Base-by-base conservation (phyloP, 2,113 vertebrate species). In the Hemiprocne comata region DNA sequence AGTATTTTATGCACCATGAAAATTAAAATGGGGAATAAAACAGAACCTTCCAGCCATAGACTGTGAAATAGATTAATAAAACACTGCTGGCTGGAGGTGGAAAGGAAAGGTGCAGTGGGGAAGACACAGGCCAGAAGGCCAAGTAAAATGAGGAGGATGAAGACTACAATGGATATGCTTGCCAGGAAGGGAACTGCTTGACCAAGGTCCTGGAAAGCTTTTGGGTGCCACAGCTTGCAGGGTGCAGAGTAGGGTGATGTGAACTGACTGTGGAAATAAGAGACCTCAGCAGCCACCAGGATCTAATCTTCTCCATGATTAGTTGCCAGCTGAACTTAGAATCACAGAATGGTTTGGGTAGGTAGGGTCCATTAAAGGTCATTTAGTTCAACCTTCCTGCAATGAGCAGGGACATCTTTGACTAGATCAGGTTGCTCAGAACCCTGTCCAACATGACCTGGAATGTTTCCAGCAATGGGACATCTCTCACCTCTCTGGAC, bases 1-100 rank as follows among this genome's bases (percentile, higher is more conserved):
- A 92, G 94, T 96, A 82, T 92, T 97, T 97, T 96, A 97, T 96
- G 93, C 92, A 72, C 94, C 96, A 58, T 95, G 94, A 93, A 97
- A 95, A 96, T 97, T 97, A 96, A 97, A 96, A 89, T 17, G 44
- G 83, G 91, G 93, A 95, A 94, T 97, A 95, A 95, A 97, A 60
- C 71, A 94, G 84, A 93, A 61, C 80, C 91, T 91, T 93, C 72
- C 86, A 90, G 86, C 80, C 86, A 61, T 24, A 73, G 93, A 90
- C 83, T 94, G 90, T 0, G 16, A 91, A 95, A 94, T 81, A 85
- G 88, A 88, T 94, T 87, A 95, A 93, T 96, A 95, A 95, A 97
- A 89, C 46, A 60, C 72, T 51, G 14, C 69, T 57, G 69, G 53
- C 38, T 90, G 55, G 64, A 91, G 83, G 80, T 74, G 80, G 74